These are phyloP conservation scores for Micropoecilia bifurca DNA, from an alignment of 2,797 vertebrate genomes.

Conservation along the genomic window DNA sequence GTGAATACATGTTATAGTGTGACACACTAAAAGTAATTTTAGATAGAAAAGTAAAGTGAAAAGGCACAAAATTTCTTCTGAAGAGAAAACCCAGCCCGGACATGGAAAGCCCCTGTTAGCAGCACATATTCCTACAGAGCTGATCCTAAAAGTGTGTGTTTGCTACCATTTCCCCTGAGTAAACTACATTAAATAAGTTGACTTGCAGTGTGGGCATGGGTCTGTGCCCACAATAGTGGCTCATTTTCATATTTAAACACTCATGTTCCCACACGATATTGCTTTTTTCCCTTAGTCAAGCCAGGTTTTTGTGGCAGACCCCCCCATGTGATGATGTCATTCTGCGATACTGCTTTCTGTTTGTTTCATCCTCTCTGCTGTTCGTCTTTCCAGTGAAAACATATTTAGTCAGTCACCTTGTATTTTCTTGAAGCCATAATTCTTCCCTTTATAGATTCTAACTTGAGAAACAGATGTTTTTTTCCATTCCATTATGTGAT, in stretches of 20 bases:
- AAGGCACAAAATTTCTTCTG: not conserved
- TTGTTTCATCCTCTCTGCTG: conserved; percentile 34
- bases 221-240: conserved; percentile 30
- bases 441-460: conserved; percentile 24
- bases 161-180: conserved; percentile 19
- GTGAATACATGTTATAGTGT: not conserved
- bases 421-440: conserved; percentile 27
- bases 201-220: conserved; percentile 19
- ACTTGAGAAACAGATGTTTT: conserved; percentile 58
- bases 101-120: conserved; percentile 14
- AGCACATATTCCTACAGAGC: conserved; percentile 27
- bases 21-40: not conserved
- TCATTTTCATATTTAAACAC: conserved; percentile 42
- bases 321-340: conserved; percentile 49
- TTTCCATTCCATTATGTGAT: conserved; percentile 17
- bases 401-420: conserved; percentile 44
- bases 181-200: conserved; percentile 15
- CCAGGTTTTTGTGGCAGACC: conserved; percentile 42
- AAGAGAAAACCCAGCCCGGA: not conserved
- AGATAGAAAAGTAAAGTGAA: not conserved
- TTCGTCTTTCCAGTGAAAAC: conserved; percentile 35
- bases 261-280: conserved; percentile 44
- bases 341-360: conserved; percentile 21
- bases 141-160: conserved; percentile 14
- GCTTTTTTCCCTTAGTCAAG: conserved; percentile 47